Evolutionary conservation across 2,888 invertebrate species (phyloP), one percentile per base, ranked within the genome.

Genomic region (Torymus tubicola): DNA sequence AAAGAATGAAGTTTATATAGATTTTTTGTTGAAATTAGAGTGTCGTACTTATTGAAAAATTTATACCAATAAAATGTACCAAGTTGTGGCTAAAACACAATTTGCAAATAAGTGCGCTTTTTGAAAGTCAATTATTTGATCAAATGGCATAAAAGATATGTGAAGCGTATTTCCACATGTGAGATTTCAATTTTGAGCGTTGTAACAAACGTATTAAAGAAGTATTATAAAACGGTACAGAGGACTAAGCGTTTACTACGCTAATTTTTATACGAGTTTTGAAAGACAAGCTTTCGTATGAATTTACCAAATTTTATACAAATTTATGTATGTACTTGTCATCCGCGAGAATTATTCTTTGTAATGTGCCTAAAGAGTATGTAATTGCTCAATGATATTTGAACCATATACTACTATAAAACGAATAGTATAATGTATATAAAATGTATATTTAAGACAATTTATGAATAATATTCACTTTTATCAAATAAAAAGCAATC

Each of bases 291-390:
- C 65, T 80, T 82, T 78, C 75, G 76, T 82, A 77, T 65, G 61
- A 74, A 79, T 80, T 77, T 73, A 82, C 72, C 80, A 80, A 82
- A 82, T 82, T 80, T 80, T 77, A 70, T 82, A 82, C 53, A 78
- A 74, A 80, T 73, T 70, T 78, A 78, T 52, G 74, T 78, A 73
- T 82, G 65, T 82, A 71, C 65, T 79, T 82, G 82, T 80, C 77
- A 70, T 77, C 71, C 77, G 70, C 65, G 73, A 72, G 65, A 80
- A 65, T 69, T 78, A 78, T 77, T 77, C 24, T 21, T 74, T 78
- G 58, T 82, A 80, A 81, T 81, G 82, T 83, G 82, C 82, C 82
- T 83, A 73, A 61, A 69, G 75, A 83, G 81, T 77, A 81, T 78
- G 14, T 74, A 76, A 75, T 60, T 83, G 79, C 73, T 83, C 81